Percentiles rank a stretch among this genome's conserved stretches.
These are phyloP conservation scores for Xiphophorus maculatus DNA, from an alignment of 2,113 vertebrate species.

Conservation along the genomic window DNA sequence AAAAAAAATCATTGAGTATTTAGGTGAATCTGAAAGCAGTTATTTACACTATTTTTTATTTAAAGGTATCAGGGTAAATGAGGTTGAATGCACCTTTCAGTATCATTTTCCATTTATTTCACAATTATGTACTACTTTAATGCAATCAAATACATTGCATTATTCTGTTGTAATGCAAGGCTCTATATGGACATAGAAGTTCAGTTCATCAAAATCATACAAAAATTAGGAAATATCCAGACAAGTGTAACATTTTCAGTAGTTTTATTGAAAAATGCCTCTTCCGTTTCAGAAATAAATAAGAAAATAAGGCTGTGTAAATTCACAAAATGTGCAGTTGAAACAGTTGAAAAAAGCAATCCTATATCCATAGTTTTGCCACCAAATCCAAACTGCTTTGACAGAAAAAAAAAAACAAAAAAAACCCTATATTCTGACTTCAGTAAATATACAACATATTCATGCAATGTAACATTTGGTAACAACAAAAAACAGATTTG, in stretches of 20 bases:
- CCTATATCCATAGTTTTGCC: conserved; percentile 97
- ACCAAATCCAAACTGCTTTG: conserved; percentile 95
- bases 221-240: conserved; percentile 22
- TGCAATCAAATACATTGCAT: neutral
- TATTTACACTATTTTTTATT: neutral
- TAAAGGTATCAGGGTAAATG: neutral
- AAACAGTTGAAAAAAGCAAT: conserved; percentile 95
- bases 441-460: conserved; percentile 99
- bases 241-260: conserved; percentile 92
- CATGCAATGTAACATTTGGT: conserved; percentile 96
- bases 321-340: conserved; percentile 99
- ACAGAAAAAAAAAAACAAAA: conserved; percentile 82
- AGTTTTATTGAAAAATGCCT: conserved; percentile 99
- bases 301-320: conserved; percentile 99
- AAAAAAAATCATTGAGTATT: neutral
- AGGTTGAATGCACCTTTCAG: neutral
- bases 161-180: too few species aligned
- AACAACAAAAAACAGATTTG: conserved; percentile 81
- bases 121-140: neutral
- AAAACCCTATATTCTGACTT: conserved; percentile 87
- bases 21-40: neutral
- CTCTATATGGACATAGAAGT: neutral
- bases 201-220: neutral
- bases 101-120: neutral
- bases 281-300: conserved; percentile 99